Base-by-base conservation (phyloP, 2,113 vertebrate species). In the Ictalurus punctatus region DNA sequence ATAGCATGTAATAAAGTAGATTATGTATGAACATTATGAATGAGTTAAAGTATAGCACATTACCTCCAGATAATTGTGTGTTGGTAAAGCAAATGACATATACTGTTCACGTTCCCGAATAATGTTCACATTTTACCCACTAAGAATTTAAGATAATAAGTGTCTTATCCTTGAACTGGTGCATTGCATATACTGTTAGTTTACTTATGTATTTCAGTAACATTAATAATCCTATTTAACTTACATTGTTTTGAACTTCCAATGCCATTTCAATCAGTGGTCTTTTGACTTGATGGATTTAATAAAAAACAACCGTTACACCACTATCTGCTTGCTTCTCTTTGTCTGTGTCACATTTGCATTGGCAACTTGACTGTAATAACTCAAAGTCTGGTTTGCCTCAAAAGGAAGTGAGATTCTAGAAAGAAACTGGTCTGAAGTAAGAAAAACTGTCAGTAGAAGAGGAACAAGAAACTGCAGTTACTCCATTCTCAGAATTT, bases 401-500 rank as follows among this genome's bases (percentile, higher is more conserved):
- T 37, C 65, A 87, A 27, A 83, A 59, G 89, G 85, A 89, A 90
- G 69, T 83, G 58, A 88, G 65, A 88, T 65, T 74, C 87, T 86
- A 85, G 65, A 78, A 83, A 89, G 83, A 81, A 81, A 78, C 73
- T 58, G 23, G 54, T 85, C 88, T 89, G 88, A 85, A 89, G 83
- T 86, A 86, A 89, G 88, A 89, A 48, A 89, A 85, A 69, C 88
- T 81, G 88, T 67, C 61, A 69, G 34, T 30, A 81, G 83, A 89
- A 86, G 88, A 89, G 88, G 88, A 89, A 85, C 83, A 85, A 86
- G 61, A 81, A 86, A 48, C 74, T 86, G 71, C 48, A 89, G 83
- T 80, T 81, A 79, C 83, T 83, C 59, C 44, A 79, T 89, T 89
- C 88, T 85, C 61, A 67, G 61, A 80, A 69, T 65, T 34, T 65